These are phyloP conservation scores for Lophura nycthemera DNA, from an alignment of 2,113 vertebrate genomes.

Conservation along the genomic window DNA sequence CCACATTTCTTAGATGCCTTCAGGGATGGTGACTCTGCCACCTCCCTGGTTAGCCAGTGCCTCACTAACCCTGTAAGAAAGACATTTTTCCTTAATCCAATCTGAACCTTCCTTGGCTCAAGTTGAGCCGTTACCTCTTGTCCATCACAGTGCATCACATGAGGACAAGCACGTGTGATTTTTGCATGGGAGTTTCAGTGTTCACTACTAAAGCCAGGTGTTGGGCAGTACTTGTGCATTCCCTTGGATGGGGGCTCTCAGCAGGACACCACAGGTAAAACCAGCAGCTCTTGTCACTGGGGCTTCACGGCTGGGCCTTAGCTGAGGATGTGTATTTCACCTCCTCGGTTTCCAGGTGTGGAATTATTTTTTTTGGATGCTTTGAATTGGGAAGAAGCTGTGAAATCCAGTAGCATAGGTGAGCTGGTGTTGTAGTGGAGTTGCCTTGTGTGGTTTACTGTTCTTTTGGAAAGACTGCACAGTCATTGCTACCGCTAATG, in stretches of 20 bases:
- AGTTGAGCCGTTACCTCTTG: too few relatives aligned
- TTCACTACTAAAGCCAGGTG: not conserved
- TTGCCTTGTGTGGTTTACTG: accelerated
- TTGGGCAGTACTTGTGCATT: not conserved
- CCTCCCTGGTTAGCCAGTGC: too few relatives aligned
- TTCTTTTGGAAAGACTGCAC: not conserved
- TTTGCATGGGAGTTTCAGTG: not conserved
- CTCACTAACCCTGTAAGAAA: too few relatives aligned
- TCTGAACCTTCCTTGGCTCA: too few relatives aligned
- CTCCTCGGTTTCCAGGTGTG: not conserved
- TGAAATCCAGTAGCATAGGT: not conserved
- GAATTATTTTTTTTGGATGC: not conserved
- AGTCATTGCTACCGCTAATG: accelerated
- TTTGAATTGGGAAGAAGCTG: not conserved
- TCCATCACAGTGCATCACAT: accelerated
- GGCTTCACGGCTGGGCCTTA: not conserved
- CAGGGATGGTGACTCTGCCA: too few relatives aligned
- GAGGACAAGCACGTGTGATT: not conserved
- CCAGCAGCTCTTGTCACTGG: accelerated
- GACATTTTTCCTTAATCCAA: too few relatives aligned
- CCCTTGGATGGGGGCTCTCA: not conserved
- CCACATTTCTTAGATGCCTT: too few relatives aligned
- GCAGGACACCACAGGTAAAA: not conserved
- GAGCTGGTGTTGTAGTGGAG: not conserved
- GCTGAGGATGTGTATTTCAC: not conserved